Evolutionary conservation across 2,888 invertebrate species (phyloP).

Genomic region (Vesta saturnalis): DNA sequence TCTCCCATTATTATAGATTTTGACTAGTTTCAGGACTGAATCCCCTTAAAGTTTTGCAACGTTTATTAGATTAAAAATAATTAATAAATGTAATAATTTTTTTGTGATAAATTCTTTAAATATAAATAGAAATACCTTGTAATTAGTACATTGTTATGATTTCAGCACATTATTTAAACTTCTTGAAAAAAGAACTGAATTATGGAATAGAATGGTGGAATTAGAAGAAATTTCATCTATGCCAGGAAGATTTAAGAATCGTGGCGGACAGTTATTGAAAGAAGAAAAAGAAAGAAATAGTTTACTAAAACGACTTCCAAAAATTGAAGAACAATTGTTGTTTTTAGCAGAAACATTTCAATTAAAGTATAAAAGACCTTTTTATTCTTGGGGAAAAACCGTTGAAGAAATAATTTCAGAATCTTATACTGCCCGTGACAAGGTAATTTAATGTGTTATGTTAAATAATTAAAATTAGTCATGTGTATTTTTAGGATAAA

Average conservation of each 20-base stretch:
- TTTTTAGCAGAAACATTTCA: conserved; percentile 68
- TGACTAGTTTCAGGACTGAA: too few species aligned
- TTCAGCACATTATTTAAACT: too few species aligned
- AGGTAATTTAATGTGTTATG: too few species aligned
- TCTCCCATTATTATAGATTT: too few species aligned
- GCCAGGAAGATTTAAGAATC: too few species aligned
- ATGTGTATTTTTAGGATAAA: conserved; percentile 60
- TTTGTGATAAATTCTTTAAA: not conserved
- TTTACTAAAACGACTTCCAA: conserved; percentile 46
- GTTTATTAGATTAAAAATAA: too few species aligned
- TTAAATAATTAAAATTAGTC: not conserved
- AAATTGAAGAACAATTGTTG: conserved; percentile 74
- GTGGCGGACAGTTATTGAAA: too few species aligned
- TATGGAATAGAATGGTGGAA: conserved; percentile 81
- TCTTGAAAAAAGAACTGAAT: conserved; percentile 71
- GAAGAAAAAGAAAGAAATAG: conserved; percentile 87
- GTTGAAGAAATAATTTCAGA: conserved; percentile 70
- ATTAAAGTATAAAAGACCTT: conserved; percentile 64
- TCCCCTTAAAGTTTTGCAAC: too few species aligned
- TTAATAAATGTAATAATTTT: too few species aligned
- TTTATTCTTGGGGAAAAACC: conserved; percentile 72
- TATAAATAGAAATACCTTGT: too few species aligned
- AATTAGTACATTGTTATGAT: too few species aligned
- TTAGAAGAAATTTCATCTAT: conserved; percentile 78
- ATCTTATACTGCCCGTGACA: conserved; percentile 71